Conservation (phyloP, 1,140 invertebrate genomes). For the Papilio polyxenes region DNA sequence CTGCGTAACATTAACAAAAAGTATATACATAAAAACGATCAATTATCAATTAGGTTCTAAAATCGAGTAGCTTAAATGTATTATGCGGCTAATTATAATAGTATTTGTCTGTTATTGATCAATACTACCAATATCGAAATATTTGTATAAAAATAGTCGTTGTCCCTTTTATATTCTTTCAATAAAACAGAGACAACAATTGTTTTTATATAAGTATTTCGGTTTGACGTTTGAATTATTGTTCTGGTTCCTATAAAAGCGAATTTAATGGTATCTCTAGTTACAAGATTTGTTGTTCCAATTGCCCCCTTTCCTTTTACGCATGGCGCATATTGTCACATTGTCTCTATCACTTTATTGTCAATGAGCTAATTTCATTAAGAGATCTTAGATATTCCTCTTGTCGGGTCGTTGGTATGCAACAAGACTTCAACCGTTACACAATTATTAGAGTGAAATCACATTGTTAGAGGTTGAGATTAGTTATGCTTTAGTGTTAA, state of each 20-base stretch:
- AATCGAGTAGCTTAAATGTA: neutral
- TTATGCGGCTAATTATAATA: neutral
- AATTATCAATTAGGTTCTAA: neutral
- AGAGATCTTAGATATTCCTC: conserved; percentile 1
- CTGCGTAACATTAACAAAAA: neutral
- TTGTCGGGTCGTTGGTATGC: neutral
- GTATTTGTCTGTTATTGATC: neutral
- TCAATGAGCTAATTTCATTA: conserved; percentile 15
- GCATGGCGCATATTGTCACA: neutral
- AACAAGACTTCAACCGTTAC: neutral
- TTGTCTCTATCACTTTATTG: conserved; percentile 26
- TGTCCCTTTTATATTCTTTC: neutral
- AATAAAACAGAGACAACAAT: neutral
- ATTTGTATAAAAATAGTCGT: too few relatives aligned
- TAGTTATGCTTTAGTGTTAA: neutral
- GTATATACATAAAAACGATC: neutral
- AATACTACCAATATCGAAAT: too few relatives aligned
- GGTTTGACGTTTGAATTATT: neutral
- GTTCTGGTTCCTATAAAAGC: neutral
- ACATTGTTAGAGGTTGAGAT: neutral
- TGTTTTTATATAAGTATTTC: neutral
- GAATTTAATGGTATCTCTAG: conserved; percentile 3
- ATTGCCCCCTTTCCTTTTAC: conserved; percentile 17
- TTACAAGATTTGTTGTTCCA: conserved; percentile 21
- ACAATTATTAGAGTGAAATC: neutral